Percentiles rank a stretch among this genome's conserved stretches.
Evolutionary conservation across 2,888 invertebrate species (phyloP).

Genomic region (Thymelicus acteon): DNA sequence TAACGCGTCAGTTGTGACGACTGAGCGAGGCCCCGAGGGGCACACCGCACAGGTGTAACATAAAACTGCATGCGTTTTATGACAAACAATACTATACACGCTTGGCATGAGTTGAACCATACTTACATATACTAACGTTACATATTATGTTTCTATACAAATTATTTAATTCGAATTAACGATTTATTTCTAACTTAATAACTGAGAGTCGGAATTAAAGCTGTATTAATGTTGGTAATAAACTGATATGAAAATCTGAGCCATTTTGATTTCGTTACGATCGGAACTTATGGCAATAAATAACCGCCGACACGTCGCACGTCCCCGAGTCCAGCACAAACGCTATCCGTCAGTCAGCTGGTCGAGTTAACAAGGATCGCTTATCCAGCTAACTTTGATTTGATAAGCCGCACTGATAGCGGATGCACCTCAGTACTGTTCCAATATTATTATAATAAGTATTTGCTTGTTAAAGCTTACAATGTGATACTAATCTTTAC

Average conservation of each 20-base stretch:
- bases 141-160: background rate
- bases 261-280: background rate
- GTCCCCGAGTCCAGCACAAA: background rate
- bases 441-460: background rate
- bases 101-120: too few relatives aligned
- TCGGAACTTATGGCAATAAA: background rate
- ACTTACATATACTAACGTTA: too few relatives aligned
- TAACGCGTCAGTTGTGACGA: too few relatives aligned
- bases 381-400: background rate
- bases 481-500: too few relatives aligned
- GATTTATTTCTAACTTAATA: background rate
- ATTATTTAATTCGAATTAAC: background rate
- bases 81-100: too few relatives aligned
- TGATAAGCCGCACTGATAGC: background rate
- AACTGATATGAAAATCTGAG: background rate
- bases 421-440: background rate
- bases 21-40: too few relatives aligned
- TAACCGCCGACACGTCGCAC: too few relatives aligned
- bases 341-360: background rate
- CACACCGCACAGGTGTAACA: too few relatives aligned
- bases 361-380: background rate
- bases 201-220: background rate
- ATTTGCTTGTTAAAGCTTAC: background rate
- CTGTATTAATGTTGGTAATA: background rate
- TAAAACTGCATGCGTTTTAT: too few relatives aligned